phyloP scores from a whole-genome alignment of 2,888 invertebrate genomes.

The Cantharis flavilabris region DNA sequence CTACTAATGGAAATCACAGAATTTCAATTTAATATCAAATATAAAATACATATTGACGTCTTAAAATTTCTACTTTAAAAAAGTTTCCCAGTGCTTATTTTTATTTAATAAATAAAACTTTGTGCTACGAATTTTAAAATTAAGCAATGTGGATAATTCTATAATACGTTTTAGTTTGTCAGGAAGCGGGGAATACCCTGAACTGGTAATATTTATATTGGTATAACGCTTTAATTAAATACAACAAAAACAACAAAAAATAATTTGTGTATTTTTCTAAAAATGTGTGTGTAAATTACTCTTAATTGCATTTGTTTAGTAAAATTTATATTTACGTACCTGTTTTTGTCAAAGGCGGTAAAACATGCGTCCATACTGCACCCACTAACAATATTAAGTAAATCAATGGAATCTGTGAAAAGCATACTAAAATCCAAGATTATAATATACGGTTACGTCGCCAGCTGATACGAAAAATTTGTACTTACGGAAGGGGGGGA shows the following conservation, averaged over 20 bases:
- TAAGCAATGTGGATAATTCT: background rate
- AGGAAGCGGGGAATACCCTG: background rate
- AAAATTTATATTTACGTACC: conserved; percentile 62
- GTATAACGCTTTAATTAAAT: background rate
- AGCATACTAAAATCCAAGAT: conserved; percentile 31
- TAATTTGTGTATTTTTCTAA: background rate
- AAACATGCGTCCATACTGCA: conserved; percentile 85
- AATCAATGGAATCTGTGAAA: conserved; percentile 40
- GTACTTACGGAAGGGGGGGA: conserved; percentile 12
- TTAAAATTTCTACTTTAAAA: background rate
- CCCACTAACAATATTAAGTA: conserved; percentile 36
- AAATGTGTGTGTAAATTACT: background rate
- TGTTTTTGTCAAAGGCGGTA: conserved; percentile 87
- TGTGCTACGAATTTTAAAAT: background rate
- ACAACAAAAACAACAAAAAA: fast-evolving
- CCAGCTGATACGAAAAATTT: conserved; percentile 36
- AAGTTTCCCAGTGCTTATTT: background rate
- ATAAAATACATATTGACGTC: background rate
- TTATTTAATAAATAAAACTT: background rate
- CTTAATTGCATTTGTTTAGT: background rate
- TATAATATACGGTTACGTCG: conserved; percentile 36
- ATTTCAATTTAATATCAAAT: background rate
- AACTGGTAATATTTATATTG: background rate
- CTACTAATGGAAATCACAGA: background rate
- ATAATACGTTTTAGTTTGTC: background rate